Conservation (phyloP, 2,888 invertebrate genomes). For the Scrobipalpa atriplicella region DNA sequence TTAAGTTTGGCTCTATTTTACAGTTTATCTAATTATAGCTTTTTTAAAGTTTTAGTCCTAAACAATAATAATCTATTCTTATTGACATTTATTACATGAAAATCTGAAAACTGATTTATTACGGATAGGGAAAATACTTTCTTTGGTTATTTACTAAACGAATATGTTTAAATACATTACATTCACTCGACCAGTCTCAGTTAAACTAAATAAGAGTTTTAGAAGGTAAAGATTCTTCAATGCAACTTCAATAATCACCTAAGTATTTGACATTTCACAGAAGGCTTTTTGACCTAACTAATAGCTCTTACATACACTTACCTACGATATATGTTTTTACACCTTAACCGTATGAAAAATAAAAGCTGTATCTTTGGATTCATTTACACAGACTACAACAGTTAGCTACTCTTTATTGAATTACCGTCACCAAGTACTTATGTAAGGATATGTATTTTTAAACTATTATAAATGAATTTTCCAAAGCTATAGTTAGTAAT, state of each 20-base stretch:
- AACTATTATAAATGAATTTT: constrained; percentile 42
- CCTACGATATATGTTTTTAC: constrained; percentile 52
- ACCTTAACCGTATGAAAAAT: constrained; percentile 70
- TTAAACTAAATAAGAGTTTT: not conserved
- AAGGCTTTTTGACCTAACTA: constrained; percentile 52
- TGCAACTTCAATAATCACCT: not conserved
- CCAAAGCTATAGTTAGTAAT: not conserved
- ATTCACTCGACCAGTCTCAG: constrained; percentile 1
- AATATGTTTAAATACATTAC: not conserved
- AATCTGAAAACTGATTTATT: not conserved
- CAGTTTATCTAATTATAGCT: constrained; percentile 43
- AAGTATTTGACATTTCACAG: constrained; percentile 40
- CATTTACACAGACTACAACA: constrained; percentile 44
- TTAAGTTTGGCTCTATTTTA: constrained; percentile 67
- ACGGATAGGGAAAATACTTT: not conserved
- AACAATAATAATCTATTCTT: constrained; percentile 15
- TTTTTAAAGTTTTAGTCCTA: constrained; percentile 22
- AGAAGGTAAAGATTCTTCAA: not conserved
- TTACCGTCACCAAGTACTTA: constrained; percentile 73
- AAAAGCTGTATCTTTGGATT: constrained; percentile 79
- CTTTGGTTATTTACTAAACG: not conserved
- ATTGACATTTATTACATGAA: constrained; percentile 21
- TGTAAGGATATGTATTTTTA: constrained; percentile 76
- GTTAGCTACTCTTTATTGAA: constrained; percentile 66
- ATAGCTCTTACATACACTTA: constrained; percentile 52